These are phyloP conservation scores for Rhagologus leucostigma DNA, from an alignment of 2,113 vertebrate species.

Conservation along the genomic window DNA sequence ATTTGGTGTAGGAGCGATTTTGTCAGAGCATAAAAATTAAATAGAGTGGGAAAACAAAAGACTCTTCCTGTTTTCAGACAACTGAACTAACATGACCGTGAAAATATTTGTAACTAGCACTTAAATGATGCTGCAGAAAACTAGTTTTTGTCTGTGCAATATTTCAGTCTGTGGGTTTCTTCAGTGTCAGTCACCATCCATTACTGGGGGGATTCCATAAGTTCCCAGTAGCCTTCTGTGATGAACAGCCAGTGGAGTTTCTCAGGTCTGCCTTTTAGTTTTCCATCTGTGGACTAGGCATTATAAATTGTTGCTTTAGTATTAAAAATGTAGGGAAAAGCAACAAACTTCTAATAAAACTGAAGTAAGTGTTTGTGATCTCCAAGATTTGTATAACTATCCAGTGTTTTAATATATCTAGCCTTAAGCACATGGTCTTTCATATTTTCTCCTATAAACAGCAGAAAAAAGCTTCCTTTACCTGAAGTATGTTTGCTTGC, in stretches of 20 bases:
- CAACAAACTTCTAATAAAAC: background rate
- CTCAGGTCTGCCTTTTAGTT: background rate
- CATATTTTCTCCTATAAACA: background rate
- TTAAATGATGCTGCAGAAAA: background rate
- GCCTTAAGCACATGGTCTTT: background rate
- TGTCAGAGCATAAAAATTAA: background rate
- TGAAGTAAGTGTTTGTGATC: background rate
- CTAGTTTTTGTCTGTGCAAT: background rate
- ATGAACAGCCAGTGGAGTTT: background rate
- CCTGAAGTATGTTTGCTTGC: background rate
- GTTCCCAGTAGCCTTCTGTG: background rate
- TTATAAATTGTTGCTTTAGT: background rate
- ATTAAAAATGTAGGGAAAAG: background rate
- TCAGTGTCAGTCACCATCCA: background rate
- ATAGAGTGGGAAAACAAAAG: background rate
- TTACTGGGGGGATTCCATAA: background rate
- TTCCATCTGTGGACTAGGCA: background rate
- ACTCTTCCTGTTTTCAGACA: background rate
- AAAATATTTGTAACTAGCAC: background rate
- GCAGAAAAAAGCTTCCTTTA: background rate
- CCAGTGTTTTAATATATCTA: background rate
- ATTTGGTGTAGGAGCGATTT: background rate
- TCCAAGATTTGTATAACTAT: background rate
- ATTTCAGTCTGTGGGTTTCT: background rate
- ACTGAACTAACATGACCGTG: background rate